phyloP scores from a whole-genome alignment of 2,888 invertebrate genomes.

The Troilus luridus region DNA sequence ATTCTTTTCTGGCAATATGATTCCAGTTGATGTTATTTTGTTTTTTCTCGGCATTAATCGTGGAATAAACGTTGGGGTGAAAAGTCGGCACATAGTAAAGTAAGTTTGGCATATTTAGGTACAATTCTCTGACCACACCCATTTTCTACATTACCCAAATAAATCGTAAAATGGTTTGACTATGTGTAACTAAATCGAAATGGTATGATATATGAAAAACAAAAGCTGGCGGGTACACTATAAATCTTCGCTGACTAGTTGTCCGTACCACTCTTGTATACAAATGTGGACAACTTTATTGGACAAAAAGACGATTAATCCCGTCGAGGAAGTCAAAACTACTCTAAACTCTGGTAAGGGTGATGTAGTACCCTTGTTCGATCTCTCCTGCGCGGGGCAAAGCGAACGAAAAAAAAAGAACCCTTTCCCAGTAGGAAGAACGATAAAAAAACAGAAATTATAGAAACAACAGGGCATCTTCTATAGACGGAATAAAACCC shows the following conservation, averaged over 20 bases:
- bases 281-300: conserved; percentile 18
- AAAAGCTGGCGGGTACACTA: not conserved
- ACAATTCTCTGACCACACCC: no score
- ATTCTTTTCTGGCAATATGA: no score
- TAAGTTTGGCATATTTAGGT: no score
- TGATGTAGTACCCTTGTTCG: conserved; percentile 27
- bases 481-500: not conserved
- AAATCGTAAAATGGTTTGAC: not conserved
- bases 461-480: conserved; percentile 8
- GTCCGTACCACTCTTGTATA: not conserved
- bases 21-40: no score
- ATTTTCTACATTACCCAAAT: no score
- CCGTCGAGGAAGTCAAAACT: not conserved
- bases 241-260: conserved; percentile 2
- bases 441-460: not conserved
- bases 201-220: not conserved
- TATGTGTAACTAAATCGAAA: not conserved
- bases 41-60: no score
- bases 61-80: no score
- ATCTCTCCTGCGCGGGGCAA: not conserved
- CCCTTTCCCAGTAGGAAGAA: not conserved
- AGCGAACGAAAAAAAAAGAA: not conserved
- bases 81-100: no score
- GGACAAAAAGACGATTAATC: not conserved
- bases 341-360: not conserved